Base-by-base conservation (phyloP, 2,797 vertebrate genomes). In the Enteromius trimaculatus region DNA sequence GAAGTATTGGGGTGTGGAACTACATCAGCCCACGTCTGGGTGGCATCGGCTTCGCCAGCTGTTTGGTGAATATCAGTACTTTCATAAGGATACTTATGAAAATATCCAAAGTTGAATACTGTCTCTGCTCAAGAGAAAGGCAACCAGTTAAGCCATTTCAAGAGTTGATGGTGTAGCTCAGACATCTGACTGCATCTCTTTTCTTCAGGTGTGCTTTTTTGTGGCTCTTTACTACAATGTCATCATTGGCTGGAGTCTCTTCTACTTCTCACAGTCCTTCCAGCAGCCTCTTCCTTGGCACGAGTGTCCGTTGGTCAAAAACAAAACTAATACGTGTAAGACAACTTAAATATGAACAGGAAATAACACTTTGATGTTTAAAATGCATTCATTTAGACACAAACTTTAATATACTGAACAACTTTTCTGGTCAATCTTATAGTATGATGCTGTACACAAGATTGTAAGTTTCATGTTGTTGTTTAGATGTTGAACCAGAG, bases 181-280 rank as follows among this genome's bases (percentile, higher is more conserved):
- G 11, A 62, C 6, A 34, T n/a, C 79, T 74, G 31, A 44, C 11
- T 60, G 37, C 39, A 16, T 81, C 51, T 75, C 10, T 85, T 1
- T 44, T 34, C 47, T 55, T 29, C 81, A 99, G 98, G 97, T 99
- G 10, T 99, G 97, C 81, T 98, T 97, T 90, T 98, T 99, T 74
- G 98, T 99, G 91, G 97, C 96, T 3, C 95, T 99, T 14, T 99
- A 99, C 95, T 99, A 99, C 94, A 99, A 99, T 84, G 98, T 99
- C 90, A 99, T 99, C 93, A 99, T 99, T 90, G 95, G 97, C 88
- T 99, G 98, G 98, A 99, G 97, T 82, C 92, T 99, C 69, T 99
- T 98, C 94, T 99, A 99, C 90, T 98, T 99, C 93, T 99, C 97
- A 44, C 97, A 99, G 90, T 99, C 98, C 86, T 99, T 99, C 92